Percentiles rank a stretch among this genome's conserved stretches.
phyloP scores from a whole-genome alignment of 2,888 invertebrate species.

The Leucoma salicis region DNA sequence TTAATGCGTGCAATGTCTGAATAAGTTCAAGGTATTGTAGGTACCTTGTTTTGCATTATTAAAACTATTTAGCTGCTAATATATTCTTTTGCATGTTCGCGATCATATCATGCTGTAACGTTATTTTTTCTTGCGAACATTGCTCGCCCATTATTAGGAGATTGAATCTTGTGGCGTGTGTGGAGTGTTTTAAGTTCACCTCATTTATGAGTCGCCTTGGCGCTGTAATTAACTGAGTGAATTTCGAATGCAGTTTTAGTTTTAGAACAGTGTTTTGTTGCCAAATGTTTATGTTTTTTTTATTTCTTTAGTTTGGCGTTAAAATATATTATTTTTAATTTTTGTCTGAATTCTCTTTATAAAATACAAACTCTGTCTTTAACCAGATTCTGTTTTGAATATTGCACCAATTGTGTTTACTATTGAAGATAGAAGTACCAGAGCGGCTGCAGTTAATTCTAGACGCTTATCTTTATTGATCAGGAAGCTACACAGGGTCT shows the following conservation, averaged over 20 bases:
- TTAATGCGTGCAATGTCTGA: constrained; percentile 39
- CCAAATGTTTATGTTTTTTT: too few relatives aligned
- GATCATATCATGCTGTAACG: constrained; percentile 60
- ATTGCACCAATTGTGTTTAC: too few relatives aligned
- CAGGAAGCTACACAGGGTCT: too few relatives aligned
- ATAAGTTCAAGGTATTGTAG: constrained; percentile 68
- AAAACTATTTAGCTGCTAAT: constrained; percentile 61
- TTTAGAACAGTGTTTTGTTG: constrained; percentile 17
- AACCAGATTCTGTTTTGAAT: too few relatives aligned
- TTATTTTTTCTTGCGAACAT: constrained; percentile 53
- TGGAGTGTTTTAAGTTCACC: constrained; percentile 49
- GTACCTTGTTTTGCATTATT: constrained; percentile 62
- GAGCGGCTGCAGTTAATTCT: too few relatives aligned
- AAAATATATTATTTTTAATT: too few relatives aligned
- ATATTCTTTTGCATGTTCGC: constrained; percentile 62
- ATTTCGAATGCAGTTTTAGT: constrained; percentile 40
- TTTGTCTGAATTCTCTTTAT: too few relatives aligned
- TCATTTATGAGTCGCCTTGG: constrained; percentile 61
- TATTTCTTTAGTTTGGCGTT: too few relatives aligned
- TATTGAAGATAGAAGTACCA: too few relatives aligned
- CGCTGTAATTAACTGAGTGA: constrained; percentile 57
- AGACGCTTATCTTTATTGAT: too few relatives aligned
- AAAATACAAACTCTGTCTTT: too few relatives aligned
- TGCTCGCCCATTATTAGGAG: constrained; percentile 66
- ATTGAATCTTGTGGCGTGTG: constrained; percentile 69